Evolutionary conservation across 2,113 vertebrate genomes (phyloP).

Genomic region (Sakesphorus luctuosus): DNA sequence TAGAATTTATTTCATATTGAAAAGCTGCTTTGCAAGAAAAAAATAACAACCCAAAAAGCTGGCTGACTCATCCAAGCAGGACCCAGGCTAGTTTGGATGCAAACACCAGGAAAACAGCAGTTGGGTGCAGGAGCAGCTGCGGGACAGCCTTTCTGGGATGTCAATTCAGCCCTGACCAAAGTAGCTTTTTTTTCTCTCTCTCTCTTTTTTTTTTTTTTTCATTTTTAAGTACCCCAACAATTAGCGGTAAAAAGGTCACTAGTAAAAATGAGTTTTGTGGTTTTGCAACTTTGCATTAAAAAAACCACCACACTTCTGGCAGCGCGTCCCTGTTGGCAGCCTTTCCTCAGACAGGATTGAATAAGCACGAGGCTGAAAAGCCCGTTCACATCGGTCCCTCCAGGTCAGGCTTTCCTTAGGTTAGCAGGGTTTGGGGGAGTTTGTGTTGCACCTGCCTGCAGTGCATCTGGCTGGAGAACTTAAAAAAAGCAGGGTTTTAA

Average conservation of each 20-base stretch:
- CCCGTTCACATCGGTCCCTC: conserved; percentile 1
- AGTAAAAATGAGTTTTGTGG: conserved; percentile 61
- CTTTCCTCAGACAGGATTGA: background rate
- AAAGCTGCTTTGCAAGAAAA: background rate
- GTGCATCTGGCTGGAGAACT: conserved; percentile 15
- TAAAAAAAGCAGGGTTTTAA: background rate
- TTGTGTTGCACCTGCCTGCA: conserved; percentile 57
- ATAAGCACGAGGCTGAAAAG: conserved; percentile 25
- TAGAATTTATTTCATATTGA: conserved; percentile 24
- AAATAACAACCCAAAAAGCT: background rate
- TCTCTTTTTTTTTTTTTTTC: background rate
- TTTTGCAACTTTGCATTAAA: conserved; percentile 68
- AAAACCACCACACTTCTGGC: conserved; percentile 51
- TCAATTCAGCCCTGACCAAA: conserved; percentile 11
- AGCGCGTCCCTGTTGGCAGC: background rate
- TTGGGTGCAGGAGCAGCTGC: background rate
- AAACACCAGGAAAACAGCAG: background rate
- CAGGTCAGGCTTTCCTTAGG: background rate
- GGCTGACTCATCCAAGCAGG: conserved; percentile 11
- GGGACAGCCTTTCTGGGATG: background rate
- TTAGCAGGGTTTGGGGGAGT: conserved; percentile 2
- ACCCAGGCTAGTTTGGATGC: background rate
- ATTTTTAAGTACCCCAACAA: background rate
- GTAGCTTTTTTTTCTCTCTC: background rate
- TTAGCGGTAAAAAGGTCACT: conserved; percentile 61